A percentile compares a stretch with the other conserved stretches of the same genome.
Conservation (phyloP, 1,140 invertebrate species). For the Pararge aegeria region DNA sequence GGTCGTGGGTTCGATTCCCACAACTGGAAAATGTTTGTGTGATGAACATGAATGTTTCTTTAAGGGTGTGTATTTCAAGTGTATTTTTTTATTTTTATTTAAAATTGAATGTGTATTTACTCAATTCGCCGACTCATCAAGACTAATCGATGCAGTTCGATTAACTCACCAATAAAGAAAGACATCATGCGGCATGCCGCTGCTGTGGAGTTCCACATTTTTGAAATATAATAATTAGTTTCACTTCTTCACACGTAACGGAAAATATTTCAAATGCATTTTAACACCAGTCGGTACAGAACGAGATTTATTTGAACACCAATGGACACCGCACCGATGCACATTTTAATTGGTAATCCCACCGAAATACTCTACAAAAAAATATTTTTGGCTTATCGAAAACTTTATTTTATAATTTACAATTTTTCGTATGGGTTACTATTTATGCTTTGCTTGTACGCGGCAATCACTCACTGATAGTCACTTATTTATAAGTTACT, state of each 20-base stretch:
- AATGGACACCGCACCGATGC: not conserved
- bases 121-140: no score
- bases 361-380: no score
- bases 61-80: no score
- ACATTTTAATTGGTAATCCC: not conserved
- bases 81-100: no score
- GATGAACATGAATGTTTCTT: no score
- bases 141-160: not conserved
- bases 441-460: not conserved
- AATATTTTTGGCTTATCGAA: not conserved
- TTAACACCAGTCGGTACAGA: not conserved
- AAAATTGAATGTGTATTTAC: no score
- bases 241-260: not conserved
- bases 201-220: not conserved
- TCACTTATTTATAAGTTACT: not conserved
- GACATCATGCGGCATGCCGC: slow-evolving; percentile 35
- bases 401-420: not conserved
- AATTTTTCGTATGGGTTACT: no score
- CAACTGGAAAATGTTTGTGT: no score
- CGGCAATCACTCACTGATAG: not conserved
- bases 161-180: slow-evolving; percentile 56
- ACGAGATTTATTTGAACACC: not conserved
- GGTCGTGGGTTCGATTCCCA: no score
- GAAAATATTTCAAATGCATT: not conserved
- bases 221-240: slow-evolving; percentile 8